Evolutionary conservation across 2,113 vertebrate genomes (phyloP).

Genomic region (Bagarius yarrelli): DNA sequence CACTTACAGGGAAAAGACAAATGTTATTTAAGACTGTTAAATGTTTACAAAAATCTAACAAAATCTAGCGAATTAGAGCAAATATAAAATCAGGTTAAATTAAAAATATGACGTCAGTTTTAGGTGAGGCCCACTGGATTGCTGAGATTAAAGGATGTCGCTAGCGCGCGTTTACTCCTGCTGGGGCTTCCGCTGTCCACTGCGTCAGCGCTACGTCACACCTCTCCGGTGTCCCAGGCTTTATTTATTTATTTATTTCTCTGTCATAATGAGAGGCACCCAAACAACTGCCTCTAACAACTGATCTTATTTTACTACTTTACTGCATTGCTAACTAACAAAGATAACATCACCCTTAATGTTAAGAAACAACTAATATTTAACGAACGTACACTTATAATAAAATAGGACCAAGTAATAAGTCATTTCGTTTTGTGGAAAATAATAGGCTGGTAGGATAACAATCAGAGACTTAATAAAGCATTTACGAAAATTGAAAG

Average conservation of each 20-base stretch:
- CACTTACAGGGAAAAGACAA: no score
- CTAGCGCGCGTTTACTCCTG: conserved; percentile 55
- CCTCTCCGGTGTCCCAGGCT: conserved; percentile 74
- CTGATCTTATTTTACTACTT: conserved; percentile 31
- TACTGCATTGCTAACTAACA: not conserved
- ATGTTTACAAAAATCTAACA: not conserved
- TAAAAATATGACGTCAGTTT: conserved; percentile 42
- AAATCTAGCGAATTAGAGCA: not conserved
- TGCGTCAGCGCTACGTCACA: conserved; percentile 76
- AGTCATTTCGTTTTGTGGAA: not conserved
- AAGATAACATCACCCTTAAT: not conserved
- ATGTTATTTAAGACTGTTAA: no score
- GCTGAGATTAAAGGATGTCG: conserved; percentile 23
- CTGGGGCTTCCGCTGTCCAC: conserved; percentile 60
- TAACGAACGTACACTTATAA: not conserved
- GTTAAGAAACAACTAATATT: not conserved
- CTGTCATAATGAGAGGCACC: conserved; percentile 68
- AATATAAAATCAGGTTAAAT: not conserved
- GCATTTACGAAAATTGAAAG: not conserved
- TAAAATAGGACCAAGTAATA: conserved; percentile 1
- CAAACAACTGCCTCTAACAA: conserved; percentile 60
- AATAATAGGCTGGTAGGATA: not conserved
- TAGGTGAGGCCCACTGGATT: conserved; percentile 4
- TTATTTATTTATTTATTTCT: conserved; percentile 74
- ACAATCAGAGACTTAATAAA: not conserved